phyloP scores from a whole-genome alignment of 30 jellyfish, hydroid and myxozoan species.

The Pelagia noctiluca region DNA sequence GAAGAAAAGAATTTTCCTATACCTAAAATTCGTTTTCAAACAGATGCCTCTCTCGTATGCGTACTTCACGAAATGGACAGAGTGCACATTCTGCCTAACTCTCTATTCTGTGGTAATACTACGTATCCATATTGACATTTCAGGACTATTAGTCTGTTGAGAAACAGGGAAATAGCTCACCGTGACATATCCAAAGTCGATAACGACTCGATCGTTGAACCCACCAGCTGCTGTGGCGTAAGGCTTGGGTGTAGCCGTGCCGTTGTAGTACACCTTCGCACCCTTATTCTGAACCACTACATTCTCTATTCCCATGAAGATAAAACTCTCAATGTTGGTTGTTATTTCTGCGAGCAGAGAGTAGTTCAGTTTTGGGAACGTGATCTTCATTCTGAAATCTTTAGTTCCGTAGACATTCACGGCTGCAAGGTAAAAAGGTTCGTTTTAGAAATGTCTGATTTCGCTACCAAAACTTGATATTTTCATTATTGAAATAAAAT shows the following conservation, averaged over 20 bases:
- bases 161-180: conserved; percentile 10
- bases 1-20: no score
- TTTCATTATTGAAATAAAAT: no score
- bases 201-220: conserved; percentile 64
- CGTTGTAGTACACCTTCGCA: conserved; percentile 56
- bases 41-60: no score
- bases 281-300: conserved; percentile 60
- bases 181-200: conserved; percentile 74
- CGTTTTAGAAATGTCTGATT: background rate
- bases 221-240: conserved; percentile 61
- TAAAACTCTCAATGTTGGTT: conserved; percentile 72
- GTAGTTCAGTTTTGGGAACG: conserved; percentile 78
- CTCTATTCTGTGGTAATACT: no score
- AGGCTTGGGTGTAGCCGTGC: conserved; percentile 44
- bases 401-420: conserved; percentile 45
- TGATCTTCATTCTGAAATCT: conserved; percentile 54
- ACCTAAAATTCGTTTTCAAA: no score
- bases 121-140: no score
- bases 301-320: conserved; percentile 68
- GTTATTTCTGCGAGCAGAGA: conserved; percentile 79
- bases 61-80: no score
- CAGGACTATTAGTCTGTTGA: no score
- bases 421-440: conserved; percentile 30
- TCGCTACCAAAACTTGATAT: background rate
- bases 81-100: no score